A percentile compares a stretch with the other conserved stretches of the same genome.
These are phyloP conservation scores for Phortica variegata DNA, from an alignment of 1,140 invertebrate species.

Conservation along the genomic window DNA sequence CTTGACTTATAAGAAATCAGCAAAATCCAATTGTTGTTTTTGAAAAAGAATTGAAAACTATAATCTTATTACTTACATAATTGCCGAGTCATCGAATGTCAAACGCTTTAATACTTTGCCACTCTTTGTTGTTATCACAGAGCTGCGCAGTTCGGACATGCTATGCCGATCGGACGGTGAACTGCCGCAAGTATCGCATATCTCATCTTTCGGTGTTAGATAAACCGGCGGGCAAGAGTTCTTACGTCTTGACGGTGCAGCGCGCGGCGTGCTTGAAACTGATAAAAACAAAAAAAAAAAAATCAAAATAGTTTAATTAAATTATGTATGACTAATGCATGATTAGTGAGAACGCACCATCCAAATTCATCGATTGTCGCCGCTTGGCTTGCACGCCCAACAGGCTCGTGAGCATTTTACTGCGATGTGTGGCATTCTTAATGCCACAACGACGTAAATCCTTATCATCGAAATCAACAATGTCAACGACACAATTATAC, in stretches of 20 bases:
- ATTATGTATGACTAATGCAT: neutral
- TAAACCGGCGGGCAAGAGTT: slow-evolving; percentile 43
- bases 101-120: slow-evolving; percentile 39
- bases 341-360: slow-evolving; percentile 21
- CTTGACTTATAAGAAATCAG: no score
- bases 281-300: slow-evolving; percentile 2
- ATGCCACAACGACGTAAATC: slow-evolving; percentile 66
- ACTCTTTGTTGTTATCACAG: slow-evolving; percentile 38
- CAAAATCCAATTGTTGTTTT: no score
- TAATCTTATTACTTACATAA: slow-evolving; percentile 33
- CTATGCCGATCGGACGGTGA: slow-evolving; percentile 1
- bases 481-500: slow-evolving; percentile 61
- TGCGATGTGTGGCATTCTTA: slow-evolving; percentile 64
- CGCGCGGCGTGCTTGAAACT: slow-evolving; percentile 17
- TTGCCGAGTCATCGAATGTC: slow-evolving; percentile 32
- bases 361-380: slow-evolving; percentile 43
- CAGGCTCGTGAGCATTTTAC: slow-evolving; percentile 66
- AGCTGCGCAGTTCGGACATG: neutral
- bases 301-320: neutral
- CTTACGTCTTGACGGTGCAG: slow-evolving; percentile 27
- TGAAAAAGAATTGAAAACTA: no score
- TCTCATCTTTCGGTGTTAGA: slow-evolving; percentile 19
- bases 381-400: slow-evolving; percentile 62
- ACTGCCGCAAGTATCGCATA: slow-evolving; percentile 1
- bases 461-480: slow-evolving; percentile 63